These are phyloP conservation scores for Drosophila birchii DNA, from an alignment of 2,888 invertebrate genomes.

Conservation along the genomic window DNA sequence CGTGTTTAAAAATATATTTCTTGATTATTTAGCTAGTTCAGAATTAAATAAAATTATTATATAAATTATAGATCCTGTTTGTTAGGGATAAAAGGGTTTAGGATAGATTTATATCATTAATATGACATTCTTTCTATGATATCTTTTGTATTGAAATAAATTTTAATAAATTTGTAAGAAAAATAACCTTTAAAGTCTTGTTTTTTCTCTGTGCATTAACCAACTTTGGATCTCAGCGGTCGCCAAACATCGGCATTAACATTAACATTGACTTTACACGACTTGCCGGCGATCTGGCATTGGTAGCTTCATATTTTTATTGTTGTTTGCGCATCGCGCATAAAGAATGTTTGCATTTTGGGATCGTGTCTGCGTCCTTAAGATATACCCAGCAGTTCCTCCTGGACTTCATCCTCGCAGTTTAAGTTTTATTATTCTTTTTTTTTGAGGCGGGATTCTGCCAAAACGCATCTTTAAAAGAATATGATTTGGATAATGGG, in stretches of 20 bases:
- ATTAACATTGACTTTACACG: constrained; percentile 84
- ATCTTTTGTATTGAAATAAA: background rate
- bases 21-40: background rate
- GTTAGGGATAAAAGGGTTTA: background rate
- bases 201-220: constrained; percentile 42
- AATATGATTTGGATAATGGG: background rate
- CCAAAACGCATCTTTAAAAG: constrained; percentile 45
- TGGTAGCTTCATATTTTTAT: constrained; percentile 81
- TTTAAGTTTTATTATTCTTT: constrained; percentile 20
- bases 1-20: background rate
- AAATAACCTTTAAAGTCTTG: background rate
- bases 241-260: constrained; percentile 60
- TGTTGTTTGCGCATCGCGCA: constrained; percentile 76
- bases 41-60: background rate
- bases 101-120: background rate
- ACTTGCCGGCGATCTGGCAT: constrained; percentile 74
- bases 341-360: constrained; percentile 65
- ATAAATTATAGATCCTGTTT: background rate
- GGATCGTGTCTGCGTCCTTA: constrained; percentile 77
- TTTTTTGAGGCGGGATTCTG: constrained; percentile 15
- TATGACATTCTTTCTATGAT: background rate
- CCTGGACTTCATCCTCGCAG: constrained; percentile 7
- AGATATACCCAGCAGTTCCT: constrained; percentile 42
- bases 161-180: background rate
- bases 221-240: constrained; percentile 55